Base-by-base conservation (phyloP, 2,797 vertebrate species). In the Sebastes taczanowskii region DNA sequence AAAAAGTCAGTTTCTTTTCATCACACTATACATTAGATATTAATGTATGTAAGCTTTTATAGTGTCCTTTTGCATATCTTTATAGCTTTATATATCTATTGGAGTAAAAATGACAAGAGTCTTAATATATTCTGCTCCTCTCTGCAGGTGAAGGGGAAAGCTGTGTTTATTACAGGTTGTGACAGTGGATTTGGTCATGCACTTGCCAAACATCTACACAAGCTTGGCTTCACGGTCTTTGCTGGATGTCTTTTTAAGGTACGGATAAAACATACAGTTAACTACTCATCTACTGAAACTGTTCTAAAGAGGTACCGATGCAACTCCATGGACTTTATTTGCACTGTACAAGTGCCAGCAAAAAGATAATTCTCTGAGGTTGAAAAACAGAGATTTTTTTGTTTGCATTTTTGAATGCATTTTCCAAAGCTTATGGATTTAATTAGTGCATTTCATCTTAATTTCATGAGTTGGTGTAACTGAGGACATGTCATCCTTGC, bases 221-320 rank as follows among this genome's bases (percentile, higher is more conserved):
- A 90, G 14, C 83, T 96, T 3, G 97, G 97, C 56, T 98, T 98
- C 91, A 96, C 93, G 0, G 95, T 97, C 74, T 98, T 97, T 83
- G 97, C 97, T 13, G 96, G 96, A 58, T 98, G 97, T 74, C 91
- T 97, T 34, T 85, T 96, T 0, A 94, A 94, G 95, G 97, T 98
- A 88, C 81, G 7, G 7, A 38, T 22, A 4, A 23, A 63, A 52
- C 23, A 22, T 22, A 2, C 18, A 52, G 16, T 38, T 4, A 11
- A 10, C 22, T 6, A 10, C 55, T 55, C 20, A 23, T 23, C 32
- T 8, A 22, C n/a, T 18, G 4, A 27, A 53, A 49, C 35, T 27
- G 7, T n/a, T 46, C 4, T 4, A 14, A 42, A 10, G 11, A 46
- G 7, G 27, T 32, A 29, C 27, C 13, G 13, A 38, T 56, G 25